Evolutionary conservation across 2,888 invertebrate species (phyloP).

Genomic region (Drosophila silvestris): DNA sequence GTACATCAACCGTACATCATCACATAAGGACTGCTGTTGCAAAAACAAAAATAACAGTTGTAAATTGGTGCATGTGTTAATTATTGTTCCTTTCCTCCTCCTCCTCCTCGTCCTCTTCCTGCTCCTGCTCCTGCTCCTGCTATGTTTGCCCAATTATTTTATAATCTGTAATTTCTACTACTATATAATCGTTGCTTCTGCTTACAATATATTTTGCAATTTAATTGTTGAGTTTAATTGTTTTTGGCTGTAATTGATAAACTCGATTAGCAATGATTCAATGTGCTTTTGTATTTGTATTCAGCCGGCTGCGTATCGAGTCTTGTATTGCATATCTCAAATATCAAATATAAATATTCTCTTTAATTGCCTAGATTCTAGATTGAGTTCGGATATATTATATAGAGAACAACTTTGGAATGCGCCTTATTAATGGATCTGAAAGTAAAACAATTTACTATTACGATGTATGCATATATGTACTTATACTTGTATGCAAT

Average conservation of each 20-base stretch:
- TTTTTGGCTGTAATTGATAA: slow-evolving; percentile 66
- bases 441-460: slow-evolving; percentile 53
- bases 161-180: slow-evolving; percentile 12
- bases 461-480: slow-evolving; percentile 44
- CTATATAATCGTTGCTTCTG: slow-evolving; percentile 48
- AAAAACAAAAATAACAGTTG: slow-evolving; percentile 14
- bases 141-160: background rate
- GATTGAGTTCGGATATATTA: slow-evolving; percentile 69
- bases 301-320: slow-evolving; percentile 16
- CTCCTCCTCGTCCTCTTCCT: background rate
- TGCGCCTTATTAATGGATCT: slow-evolving; percentile 81
- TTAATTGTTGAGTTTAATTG: slow-evolving; percentile 74
- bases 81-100: slow-evolving; percentile 23
- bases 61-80: slow-evolving; percentile 69
- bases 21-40: slow-evolving; percentile 2
- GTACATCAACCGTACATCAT: slow-evolving; percentile 21
- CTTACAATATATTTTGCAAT: slow-evolving; percentile 44
- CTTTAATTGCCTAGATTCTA: slow-evolving; percentile 72
- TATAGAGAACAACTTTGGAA: slow-evolving; percentile 70
- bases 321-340: slow-evolving; percentile 40
- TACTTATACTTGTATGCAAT: slow-evolving; percentile 37
- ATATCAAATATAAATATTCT: slow-evolving; percentile 53
- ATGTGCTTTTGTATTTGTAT: slow-evolving; percentile 23
- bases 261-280: slow-evolving; percentile 43
- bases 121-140: background rate